These are phyloP conservation scores for Drosophila busckii DNA, from an alignment of 1,140 invertebrate genomes.

Conservation along the genomic window DNA sequence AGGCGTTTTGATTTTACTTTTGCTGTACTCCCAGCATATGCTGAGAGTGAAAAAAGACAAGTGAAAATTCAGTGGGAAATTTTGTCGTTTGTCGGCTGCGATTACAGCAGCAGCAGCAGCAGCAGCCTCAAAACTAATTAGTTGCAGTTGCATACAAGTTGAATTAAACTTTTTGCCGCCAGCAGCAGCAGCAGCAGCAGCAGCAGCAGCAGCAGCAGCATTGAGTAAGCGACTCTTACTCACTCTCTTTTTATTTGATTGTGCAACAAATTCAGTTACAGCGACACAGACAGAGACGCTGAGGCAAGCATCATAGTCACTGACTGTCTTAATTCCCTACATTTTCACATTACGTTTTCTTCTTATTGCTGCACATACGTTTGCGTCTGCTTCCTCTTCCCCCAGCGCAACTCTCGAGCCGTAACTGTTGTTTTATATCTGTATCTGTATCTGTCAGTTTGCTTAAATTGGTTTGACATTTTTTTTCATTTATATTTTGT, in stretches of 20 bases:
- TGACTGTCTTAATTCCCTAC: constrained; percentile 74
- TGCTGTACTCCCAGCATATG: constrained; percentile 11
- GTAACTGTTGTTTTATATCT: background rate
- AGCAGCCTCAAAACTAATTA: constrained; percentile 66
- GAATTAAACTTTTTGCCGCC: constrained; percentile 54
- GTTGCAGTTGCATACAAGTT: constrained; percentile 61
- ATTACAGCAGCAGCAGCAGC: constrained; percentile 47
- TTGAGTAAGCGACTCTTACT: constrained; percentile 53
- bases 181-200: constrained; percentile 16
- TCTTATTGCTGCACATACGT: constrained; percentile 25
- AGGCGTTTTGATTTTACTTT: constrained; percentile 56
- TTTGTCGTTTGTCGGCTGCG: constrained; percentile 60
- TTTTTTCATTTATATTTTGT: constrained; percentile 7
- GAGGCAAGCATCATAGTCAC: too few relatives aligned
- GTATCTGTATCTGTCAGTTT: constrained; percentile 5
- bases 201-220: constrained; percentile 20
- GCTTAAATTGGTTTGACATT: constrained; percentile 25
- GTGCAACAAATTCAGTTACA: constrained; percentile 67
- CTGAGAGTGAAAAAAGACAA: constrained; percentile 41
- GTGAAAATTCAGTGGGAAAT: constrained; percentile 72
- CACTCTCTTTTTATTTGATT: constrained; percentile 14
- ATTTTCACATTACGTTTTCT: constrained; percentile 35
- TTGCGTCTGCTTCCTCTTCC: background rate
- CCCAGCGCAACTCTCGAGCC: too few relatives aligned
- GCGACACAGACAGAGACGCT: too few relatives aligned